Evolutionary conservation across 1,140 invertebrate species (phyloP).

Genomic region (Papilio machaon): DNA sequence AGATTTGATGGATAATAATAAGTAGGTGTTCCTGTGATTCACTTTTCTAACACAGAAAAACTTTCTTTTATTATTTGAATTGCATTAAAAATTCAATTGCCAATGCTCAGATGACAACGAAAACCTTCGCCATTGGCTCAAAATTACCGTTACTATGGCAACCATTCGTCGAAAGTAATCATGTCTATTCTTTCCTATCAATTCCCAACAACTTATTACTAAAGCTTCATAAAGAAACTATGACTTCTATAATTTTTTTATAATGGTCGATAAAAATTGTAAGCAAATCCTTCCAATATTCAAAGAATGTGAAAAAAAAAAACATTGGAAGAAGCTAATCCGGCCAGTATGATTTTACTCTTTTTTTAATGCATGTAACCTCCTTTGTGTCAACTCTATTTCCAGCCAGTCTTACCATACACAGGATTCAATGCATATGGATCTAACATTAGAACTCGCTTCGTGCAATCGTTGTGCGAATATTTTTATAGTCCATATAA

Average conservation of each 20-base stretch:
- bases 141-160: too few relatives aligned
- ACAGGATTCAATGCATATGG: neutral
- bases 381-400: conserved; percentile 3
- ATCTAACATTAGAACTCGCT: conserved; percentile 22
- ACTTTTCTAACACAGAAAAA: too few relatives aligned
- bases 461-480: conserved; percentile 17
- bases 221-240: neutral
- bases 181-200: too few relatives aligned
- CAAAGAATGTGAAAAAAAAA: neutral
- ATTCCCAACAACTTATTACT: neutral
- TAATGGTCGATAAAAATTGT: too few relatives aligned
- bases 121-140: too few relatives aligned
- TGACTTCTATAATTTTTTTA: too few relatives aligned
- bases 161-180: too few relatives aligned
- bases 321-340: neutral
- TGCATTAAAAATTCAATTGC: too few relatives aligned
- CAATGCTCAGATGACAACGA: too few relatives aligned
- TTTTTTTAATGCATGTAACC: neutral
- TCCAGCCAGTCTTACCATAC: conserved; percentile 4
- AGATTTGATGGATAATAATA: too few relatives aligned
- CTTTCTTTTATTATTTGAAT: too few relatives aligned
- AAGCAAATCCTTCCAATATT: neutral
- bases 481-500: conserved; percentile 17
- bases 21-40: too few relatives aligned
- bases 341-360: neutral